Conservation (phyloP, 30 jellyfish, hydroid and myxozoan species). For the Aurelia coerulea region DNA sequence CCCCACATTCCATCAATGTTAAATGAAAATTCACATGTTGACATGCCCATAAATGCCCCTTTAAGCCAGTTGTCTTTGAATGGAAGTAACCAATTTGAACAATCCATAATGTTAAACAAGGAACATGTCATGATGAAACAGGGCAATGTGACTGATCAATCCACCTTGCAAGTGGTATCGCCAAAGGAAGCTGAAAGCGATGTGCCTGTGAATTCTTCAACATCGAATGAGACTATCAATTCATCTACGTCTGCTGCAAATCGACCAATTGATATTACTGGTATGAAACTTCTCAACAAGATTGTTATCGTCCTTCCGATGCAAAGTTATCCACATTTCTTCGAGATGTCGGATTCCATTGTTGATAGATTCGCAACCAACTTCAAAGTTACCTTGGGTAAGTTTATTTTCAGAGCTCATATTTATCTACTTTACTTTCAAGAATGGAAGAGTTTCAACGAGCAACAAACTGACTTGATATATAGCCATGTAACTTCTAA, state of each 20-base stretch:
- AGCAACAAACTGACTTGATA: too few relatives aligned
- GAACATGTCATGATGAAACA: too few relatives aligned
- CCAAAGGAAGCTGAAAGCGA: too few relatives aligned
- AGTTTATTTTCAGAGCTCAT: background rate
- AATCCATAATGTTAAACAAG: too few relatives aligned
- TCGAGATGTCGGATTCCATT: constrained; percentile 5
- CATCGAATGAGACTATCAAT: background rate
- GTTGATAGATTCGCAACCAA: constrained; percentile 24
- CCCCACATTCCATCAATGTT: background rate
- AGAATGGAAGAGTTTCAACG: background rate
- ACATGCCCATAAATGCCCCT: too few relatives aligned
- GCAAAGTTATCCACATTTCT: constrained; percentile 12
- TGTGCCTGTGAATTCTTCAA: background rate
- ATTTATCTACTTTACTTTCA: background rate
- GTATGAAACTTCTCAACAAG: constrained; percentile 2
- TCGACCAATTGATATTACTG: constrained; percentile 18
- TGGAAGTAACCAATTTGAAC: too few relatives aligned
- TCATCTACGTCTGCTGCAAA: background rate
- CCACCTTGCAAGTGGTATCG: too few relatives aligned
- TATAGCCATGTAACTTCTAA: background rate
- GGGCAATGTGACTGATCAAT: too few relatives aligned
- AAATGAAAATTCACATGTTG: too few relatives aligned
- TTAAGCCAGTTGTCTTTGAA: too few relatives aligned
- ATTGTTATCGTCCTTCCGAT: constrained; percentile 28
- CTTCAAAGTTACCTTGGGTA: constrained; percentile 17